Conservation (phyloP, 2,797 vertebrate genomes). For the Selene dorsalis region DNA sequence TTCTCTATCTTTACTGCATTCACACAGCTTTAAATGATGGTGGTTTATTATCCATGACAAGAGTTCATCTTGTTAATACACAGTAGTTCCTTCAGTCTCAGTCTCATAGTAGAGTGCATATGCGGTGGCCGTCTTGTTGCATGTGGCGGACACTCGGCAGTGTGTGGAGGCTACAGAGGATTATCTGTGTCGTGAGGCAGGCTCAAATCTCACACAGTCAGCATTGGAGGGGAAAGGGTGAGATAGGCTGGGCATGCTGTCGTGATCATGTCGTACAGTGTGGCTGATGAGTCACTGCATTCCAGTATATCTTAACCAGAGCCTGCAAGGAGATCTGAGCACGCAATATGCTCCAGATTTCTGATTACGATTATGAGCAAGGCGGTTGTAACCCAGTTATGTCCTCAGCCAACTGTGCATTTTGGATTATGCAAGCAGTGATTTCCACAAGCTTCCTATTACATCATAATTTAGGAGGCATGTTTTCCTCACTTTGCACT, state of each 20-base stretch:
- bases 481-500: not conserved
- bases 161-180: slow-evolving; percentile 48
- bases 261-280: slow-evolving; percentile 30
- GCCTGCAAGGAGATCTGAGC: slow-evolving; percentile 35
- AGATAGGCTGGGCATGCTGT: slow-evolving; percentile 28
- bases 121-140: not conserved
- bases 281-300: slow-evolving; percentile 43
- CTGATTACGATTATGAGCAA: not conserved
- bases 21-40: not conserved
- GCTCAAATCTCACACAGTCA: slow-evolving; percentile 78
- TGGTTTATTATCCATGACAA: not conserved
- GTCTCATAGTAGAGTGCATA: not conserved
- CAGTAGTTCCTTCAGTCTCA: not conserved
- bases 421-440: slow-evolving; percentile 15
- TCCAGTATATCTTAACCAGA: slow-evolving; percentile 43
- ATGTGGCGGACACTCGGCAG: slow-evolving; percentile 28
- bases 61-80: not conserved
- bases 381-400: slow-evolving; percentile 33
- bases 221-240: slow-evolving; percentile 59
- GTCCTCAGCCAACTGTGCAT: not conserved
- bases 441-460: slow-evolving; percentile 25
- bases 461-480: slow-evolving; percentile 3
- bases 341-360: not conserved
- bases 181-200: slow-evolving; percentile 62
- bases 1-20: not conserved